These are phyloP conservation scores for Zeuzera pyrina DNA, from an alignment of 2,888 invertebrate genomes.

Conservation along the genomic window DNA sequence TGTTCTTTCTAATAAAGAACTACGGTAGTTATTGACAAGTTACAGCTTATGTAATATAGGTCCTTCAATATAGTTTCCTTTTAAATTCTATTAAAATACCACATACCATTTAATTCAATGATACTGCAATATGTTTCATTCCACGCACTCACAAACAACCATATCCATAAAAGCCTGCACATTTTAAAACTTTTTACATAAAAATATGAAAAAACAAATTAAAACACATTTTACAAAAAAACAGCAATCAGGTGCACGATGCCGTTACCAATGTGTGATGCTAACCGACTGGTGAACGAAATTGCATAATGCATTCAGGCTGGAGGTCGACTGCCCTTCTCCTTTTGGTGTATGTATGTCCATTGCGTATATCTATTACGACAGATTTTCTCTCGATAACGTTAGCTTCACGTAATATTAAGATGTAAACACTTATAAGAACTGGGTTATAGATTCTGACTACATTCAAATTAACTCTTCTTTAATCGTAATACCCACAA, in stretches of 20 bases:
- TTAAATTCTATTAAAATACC: neutral
- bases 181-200: slow-evolving; percentile 1
- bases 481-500: too few relatives aligned
- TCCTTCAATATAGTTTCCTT: too few relatives aligned
- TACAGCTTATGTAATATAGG: too few relatives aligned
- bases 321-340: neutral
- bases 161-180: slow-evolving; percentile 7
- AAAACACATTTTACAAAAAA: slow-evolving; percentile 4
- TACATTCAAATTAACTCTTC: too few relatives aligned
- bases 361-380: too few relatives aligned
- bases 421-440: too few relatives aligned
- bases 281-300: slow-evolving; percentile 2
- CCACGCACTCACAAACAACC: slow-evolving; percentile 6
- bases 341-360: too few relatives aligned
- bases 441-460: too few relatives aligned
- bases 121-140: slow-evolving; percentile 7
- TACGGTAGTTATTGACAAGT: too few relatives aligned
- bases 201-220: slow-evolving; percentile 1
- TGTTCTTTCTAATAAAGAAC: too few relatives aligned
- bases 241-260: neutral
- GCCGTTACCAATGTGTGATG: neutral
- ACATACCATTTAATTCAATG: slow-evolving; percentile 18
- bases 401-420: too few relatives aligned
- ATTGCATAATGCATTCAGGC: neutral
- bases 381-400: too few relatives aligned